These are phyloP conservation scores for Cyphomyrmex costatus DNA, from an alignment of 1,140 invertebrate genomes.

Conservation along the genomic window DNA sequence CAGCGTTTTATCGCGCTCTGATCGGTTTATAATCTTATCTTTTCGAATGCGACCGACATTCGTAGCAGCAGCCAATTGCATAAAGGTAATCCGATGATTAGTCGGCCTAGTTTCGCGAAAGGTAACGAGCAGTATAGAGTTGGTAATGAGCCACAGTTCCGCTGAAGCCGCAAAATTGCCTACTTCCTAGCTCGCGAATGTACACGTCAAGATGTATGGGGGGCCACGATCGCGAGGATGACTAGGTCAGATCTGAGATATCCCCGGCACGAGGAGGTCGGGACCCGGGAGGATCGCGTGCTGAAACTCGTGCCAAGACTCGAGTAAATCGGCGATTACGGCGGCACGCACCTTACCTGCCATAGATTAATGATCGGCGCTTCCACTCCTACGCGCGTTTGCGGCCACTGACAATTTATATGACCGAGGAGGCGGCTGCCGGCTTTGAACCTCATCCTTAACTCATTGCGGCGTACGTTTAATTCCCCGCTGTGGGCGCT, in stretches of 20 bases:
- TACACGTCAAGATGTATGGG: constrained; percentile 45
- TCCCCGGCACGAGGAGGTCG: constrained; percentile 31
- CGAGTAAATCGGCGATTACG: constrained; percentile 69
- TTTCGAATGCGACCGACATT: constrained; percentile 46
- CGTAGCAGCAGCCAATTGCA: constrained; percentile 59
- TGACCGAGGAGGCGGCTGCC: constrained; percentile 29
- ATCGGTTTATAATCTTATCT: constrained; percentile 58
- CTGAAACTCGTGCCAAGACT: constrained; percentile 60
- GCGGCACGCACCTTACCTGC: constrained; percentile 62
- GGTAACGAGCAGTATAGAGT: constrained; percentile 68
- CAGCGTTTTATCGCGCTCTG: constrained; percentile 23
- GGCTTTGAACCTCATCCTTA: constrained; percentile 49
- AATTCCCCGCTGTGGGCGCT: constrained; percentile 44
- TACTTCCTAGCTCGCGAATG: constrained; percentile 56
- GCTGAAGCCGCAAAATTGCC: constrained; percentile 67
- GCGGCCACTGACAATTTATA: constrained; percentile 67
- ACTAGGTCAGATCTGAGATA: constrained; percentile 79
- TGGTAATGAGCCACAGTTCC: constrained; percentile 64
- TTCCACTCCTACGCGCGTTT: constrained; percentile 75
- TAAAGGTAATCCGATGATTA: constrained; percentile 64
- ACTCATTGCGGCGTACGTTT: constrained; percentile 23
- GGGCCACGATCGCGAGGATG: constrained; percentile 47
- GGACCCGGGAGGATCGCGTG: constrained; percentile 69
- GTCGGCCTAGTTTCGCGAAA: constrained; percentile 64
- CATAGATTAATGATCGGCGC: constrained; percentile 71